Evolutionary conservation across 2,888 invertebrate genomes (phyloP).

Genomic region (Chironomus riparius): DNA sequence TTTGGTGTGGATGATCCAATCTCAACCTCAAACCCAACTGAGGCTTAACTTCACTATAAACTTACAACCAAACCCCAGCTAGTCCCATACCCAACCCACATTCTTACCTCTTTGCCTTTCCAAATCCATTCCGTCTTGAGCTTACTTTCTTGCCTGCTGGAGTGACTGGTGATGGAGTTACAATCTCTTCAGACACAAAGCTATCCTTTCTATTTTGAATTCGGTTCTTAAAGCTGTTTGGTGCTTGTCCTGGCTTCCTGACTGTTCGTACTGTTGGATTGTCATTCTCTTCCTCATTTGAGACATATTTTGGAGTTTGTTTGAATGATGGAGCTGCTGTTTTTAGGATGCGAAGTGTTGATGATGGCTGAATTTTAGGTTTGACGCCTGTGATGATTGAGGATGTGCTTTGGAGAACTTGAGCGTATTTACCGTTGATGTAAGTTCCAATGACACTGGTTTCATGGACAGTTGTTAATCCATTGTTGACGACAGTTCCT

Average conservation of each 20-base stretch:
- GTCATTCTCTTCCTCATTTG: constrained; percentile 34
- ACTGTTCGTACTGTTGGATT: constrained; percentile 44
- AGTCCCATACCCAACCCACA: background rate
- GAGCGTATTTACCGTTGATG: constrained; percentile 81
- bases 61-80: no score
- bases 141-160: background rate
- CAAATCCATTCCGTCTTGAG: constrained; percentile 6
- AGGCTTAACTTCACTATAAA: no score
- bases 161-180: constrained; percentile 2
- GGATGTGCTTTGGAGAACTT: constrained; percentile 74
- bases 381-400: constrained; percentile 48
- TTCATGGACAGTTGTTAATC: constrained; percentile 74
- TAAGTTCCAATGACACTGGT: constrained; percentile 84
- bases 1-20: no score
- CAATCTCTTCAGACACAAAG: constrained; percentile 26
- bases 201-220: constrained; percentile 38
- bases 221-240: constrained; percentile 50
- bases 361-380: constrained; percentile 57
- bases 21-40: no score
- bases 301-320: constrained; percentile 35
- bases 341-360: constrained; percentile 60
- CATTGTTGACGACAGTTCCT: constrained; percentile 73
- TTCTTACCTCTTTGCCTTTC: background rate
- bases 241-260: constrained; percentile 46
- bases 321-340: constrained; percentile 59